Evolutionary conservation across 2,113 vertebrate species (phyloP), one percentile per base, ranked within the genome.

Genomic region (Baryphthengus martii): DNA sequence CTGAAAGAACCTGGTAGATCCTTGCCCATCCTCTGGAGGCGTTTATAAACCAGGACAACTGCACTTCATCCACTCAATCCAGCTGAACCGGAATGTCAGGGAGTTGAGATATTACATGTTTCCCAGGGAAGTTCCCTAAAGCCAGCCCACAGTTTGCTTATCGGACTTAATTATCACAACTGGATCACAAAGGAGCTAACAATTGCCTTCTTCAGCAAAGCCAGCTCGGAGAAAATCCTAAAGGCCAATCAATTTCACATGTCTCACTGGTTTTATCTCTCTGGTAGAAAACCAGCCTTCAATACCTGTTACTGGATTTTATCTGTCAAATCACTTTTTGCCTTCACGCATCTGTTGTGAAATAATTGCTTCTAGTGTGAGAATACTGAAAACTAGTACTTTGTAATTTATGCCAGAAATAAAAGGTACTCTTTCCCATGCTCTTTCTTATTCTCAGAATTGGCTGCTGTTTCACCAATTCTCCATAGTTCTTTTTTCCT

Each of bases 61-160:
- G 58, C 31, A 29, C 47, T 56, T 88, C 59, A 90, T 74, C 62
- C 47, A 93, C 56, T 74, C 59, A 81, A 91, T 90, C 93, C 85
- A 93, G 95, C 62, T 90, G 53, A 97, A 97, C 93, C 9, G 10
- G 96, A 96, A 93, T 65, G 87, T 86, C 96, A 78, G 35, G 88
- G 24, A 90, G 70, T 29, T 76, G 85, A 90, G 63, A 47, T 68
- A 70, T 28, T 74, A 52, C 19, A 80, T 21, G 5, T 93, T 94
- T 94, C 90, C 74, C 88, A 94, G n/a, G 40, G 42, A 75, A 63
- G n/a, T 45, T 78, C 55, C 81, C 70, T 87, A 25, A 81, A 86
- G 88, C 59, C 93, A 90, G 52, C 83, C 90, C 82, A 94, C 79
- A 79, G 56, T 52, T 90, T 81, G 11, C 65, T 88, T 95, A 94